A percentile compares a stretch with the other conserved stretches of the same genome.
These are phyloP conservation scores for Synanceia verrucosa DNA, from an alignment of 2,797 vertebrate genomes.

Conservation along the genomic window DNA sequence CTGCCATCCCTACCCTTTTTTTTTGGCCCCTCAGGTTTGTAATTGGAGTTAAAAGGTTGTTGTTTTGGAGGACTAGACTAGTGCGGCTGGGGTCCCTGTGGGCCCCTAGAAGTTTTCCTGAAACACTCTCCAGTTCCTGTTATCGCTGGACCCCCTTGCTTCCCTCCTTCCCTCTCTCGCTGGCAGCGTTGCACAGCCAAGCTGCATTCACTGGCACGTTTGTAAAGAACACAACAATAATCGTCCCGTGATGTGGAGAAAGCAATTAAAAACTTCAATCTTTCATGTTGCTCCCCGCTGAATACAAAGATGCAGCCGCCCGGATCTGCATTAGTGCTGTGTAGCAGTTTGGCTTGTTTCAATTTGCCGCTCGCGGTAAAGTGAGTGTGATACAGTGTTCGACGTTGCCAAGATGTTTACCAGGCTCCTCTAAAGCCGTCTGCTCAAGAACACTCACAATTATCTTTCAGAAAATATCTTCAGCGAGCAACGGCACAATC, in stretches of 20 bases:
- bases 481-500: conserved; percentile 54
- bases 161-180: conserved; percentile 17
- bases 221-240: conserved; percentile 76
- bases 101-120: conserved; percentile 64
- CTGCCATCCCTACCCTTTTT: conserved; percentile 43
- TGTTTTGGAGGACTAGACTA: conserved; percentile 64
- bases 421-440: conserved; percentile 67
- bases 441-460: conserved; percentile 77
- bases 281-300: conserved; percentile 81
- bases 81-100: conserved; percentile 53
- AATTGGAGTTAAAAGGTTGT: conserved; percentile 82
- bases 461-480: conserved; percentile 74
- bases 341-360: conserved; percentile 74
- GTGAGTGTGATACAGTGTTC: conserved; percentile 68
- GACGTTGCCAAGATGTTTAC: conserved; percentile 76
- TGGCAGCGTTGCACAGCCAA: conserved; percentile 47
- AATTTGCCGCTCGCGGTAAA: conserved; percentile 74
- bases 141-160: conserved; percentile 37
- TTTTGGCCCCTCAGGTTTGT: conserved; percentile 61
- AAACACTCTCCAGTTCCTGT: conserved; percentile 64
- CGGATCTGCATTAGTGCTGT: conserved; percentile 71
- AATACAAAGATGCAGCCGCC: conserved; percentile 77
- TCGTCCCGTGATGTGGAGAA: conserved; percentile 79
- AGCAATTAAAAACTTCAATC: conserved; percentile 85
- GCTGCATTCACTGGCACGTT: conserved; percentile 63